Conservation (phyloP, 2,797 vertebrate species). For the Anableps anableps region DNA sequence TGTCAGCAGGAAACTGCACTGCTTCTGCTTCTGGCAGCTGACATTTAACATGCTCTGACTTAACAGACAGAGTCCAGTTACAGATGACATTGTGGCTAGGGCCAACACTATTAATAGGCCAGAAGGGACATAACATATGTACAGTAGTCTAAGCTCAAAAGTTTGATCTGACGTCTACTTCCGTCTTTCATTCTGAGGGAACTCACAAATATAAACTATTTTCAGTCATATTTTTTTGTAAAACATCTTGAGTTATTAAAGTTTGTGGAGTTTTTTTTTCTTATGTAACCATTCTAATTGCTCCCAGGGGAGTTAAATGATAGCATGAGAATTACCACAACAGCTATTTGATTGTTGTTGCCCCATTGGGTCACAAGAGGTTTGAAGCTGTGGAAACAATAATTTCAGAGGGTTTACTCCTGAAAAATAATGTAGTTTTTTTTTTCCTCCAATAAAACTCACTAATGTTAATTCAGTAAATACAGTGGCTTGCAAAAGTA, state of each 20-base stretch:
- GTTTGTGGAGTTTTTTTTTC: not conserved
- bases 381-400: slow-evolving; percentile 14
- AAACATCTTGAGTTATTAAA: not conserved
- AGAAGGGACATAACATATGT: slow-evolving; percentile 85
- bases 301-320: slow-evolving; percentile 14
- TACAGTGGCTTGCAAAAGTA: no score
- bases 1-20: slow-evolving; percentile 76
- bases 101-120: slow-evolving; percentile 94
- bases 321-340: slow-evolving; percentile 15
- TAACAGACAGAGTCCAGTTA: slow-evolving; percentile 94
- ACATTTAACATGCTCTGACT: slow-evolving; percentile 89
- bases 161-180: slow-evolving; percentile 51
- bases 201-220: not conserved
- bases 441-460: not conserved
- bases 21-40: slow-evolving; percentile 84
- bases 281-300: not conserved
- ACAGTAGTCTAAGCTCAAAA: slow-evolving; percentile 68
- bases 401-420: not conserved
- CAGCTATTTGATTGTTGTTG: slow-evolving; percentile 38
- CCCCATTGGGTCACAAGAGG: slow-evolving; percentile 20
- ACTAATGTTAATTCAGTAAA: not conserved
- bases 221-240: not conserved
- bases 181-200: slow-evolving; percentile 8
- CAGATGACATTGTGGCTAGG: slow-evolving; percentile 94
- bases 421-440: not conserved